Base-by-base conservation (phyloP, 2,797 vertebrate species). In the Argentina silus region DNA sequence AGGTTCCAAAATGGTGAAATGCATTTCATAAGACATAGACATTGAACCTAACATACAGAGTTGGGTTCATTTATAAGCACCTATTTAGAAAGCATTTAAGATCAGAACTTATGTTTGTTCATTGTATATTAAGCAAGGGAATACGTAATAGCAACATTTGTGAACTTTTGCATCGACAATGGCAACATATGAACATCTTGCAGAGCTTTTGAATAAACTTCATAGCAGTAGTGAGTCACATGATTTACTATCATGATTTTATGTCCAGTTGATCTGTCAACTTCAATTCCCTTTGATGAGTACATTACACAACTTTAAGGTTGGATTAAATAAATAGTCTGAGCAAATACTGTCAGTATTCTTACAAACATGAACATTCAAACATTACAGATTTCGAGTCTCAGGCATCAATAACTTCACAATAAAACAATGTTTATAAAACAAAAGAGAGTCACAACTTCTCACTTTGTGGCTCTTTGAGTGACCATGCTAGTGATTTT, bases 371-470 rank as follows among this genome's bases (percentile, higher is more conserved):
- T 10, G 73, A 19, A 77, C 63, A 75, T 79, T 71, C 65, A 75
- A 19, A 51, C 12, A 19, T 59, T 14, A 42, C 67, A 55, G 44
- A 53, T 72, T 77, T 64, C 76, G 74, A 79, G 75, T 72, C 45
- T 80, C 69, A 78, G 68, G 75, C 56, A 61, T 71, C 42, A 64
- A 77, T 23, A 75, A 65, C 72, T 74, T 77, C 21, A 81, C 43
- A 86, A 74, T 72, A 74, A 76, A 50, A 73, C 11, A 27, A 63
- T 77, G 78, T 21, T 69, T 43, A 10, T 68, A 9, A n/a, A 17
- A 36, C 70, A 85, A 87, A 88, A 88, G 81, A 88, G 88, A 87
- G 81, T 7, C 69, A 73, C 81, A 78, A 47, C 42, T 67, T 3
- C 11, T 66, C 48, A 27, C 45, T 23, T 66, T 48, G 64, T 23